Conservation (phyloP, 1,140 invertebrate genomes). For the Maconellicoccus hirsutus region DNA sequence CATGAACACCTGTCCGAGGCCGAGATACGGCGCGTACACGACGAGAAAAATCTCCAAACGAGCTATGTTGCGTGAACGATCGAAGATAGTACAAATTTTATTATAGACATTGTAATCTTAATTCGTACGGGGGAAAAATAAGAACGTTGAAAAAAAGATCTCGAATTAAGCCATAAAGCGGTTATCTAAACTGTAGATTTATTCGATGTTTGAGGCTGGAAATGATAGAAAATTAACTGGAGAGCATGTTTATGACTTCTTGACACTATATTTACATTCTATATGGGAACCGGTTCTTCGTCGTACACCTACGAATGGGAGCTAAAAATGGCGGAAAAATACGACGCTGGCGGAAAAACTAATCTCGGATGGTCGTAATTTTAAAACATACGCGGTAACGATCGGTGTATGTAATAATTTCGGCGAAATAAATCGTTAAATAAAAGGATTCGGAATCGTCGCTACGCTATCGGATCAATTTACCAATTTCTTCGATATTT, state of each 20-base stretch:
- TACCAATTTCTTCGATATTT: constrained; percentile 5
- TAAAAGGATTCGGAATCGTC: neutral
- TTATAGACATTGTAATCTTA: too few relatives aligned
- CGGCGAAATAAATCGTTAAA: constrained; percentile 7
- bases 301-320: neutral
- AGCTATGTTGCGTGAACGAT: too few relatives aligned
- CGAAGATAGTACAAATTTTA: too few relatives aligned
- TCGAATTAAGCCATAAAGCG: neutral
- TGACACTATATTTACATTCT: neutral
- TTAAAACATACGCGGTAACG: neutral
- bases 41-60: too few relatives aligned
- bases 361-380: neutral
- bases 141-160: neutral
- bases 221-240: neutral
- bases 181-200: neutral
- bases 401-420: neutral
- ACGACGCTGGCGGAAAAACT: neutral
- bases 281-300: neutral
- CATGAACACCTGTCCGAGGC: too few relatives aligned
- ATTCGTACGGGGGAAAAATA: too few relatives aligned
- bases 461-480: neutral
- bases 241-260: neutral
- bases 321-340: neutral
- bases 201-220: neutral
- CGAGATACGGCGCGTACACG: too few relatives aligned